Evolutionary conservation across 2,797 vertebrate genomes (phyloP).

Genomic region (Helostoma temminkii): DNA sequence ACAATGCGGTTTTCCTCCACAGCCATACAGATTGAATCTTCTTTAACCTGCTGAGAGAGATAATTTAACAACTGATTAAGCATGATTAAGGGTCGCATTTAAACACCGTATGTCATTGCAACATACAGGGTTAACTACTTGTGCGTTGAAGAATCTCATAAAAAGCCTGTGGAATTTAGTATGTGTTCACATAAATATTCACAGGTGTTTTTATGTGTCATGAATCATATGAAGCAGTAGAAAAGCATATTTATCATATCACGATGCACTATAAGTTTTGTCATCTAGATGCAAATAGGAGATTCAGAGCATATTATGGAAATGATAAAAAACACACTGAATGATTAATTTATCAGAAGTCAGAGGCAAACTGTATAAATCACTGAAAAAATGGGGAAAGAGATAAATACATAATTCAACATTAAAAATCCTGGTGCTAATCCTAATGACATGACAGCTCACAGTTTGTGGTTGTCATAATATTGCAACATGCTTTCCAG

Average conservation of each 20-base stretch:
- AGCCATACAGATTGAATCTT: conserved; percentile 44
- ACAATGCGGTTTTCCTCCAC: conserved; percentile 33
- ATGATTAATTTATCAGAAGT: not conserved
- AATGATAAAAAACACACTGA: too few relatives aligned
- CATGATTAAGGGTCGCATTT: conserved; percentile 40
- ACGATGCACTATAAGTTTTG: conserved; percentile 8
- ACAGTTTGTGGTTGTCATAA: not conserved
- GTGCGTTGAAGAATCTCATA: conserved; percentile 7
- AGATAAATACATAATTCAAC: not conserved
- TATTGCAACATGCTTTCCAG: not conserved
- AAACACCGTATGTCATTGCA: conserved; percentile 20
- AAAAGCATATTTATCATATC: conserved; percentile 7
- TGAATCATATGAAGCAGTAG: conserved; percentile 2
- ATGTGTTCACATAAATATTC: not conserved
- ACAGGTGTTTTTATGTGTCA: not conserved
- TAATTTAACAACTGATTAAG: conserved; percentile 46
- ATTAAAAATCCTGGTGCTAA: not conserved
- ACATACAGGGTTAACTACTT: not conserved
- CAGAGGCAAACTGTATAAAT: not conserved
- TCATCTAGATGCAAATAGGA: not conserved
- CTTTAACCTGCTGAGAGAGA: conserved; percentile 35
- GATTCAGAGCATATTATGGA: not conserved
- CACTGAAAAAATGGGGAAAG: not conserved
- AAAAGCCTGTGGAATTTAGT: not conserved
- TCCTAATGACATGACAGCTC: not conserved